phyloP scores from a whole-genome alignment of 2,888 invertebrate species.

The Leptopilina syphax region DNA sequence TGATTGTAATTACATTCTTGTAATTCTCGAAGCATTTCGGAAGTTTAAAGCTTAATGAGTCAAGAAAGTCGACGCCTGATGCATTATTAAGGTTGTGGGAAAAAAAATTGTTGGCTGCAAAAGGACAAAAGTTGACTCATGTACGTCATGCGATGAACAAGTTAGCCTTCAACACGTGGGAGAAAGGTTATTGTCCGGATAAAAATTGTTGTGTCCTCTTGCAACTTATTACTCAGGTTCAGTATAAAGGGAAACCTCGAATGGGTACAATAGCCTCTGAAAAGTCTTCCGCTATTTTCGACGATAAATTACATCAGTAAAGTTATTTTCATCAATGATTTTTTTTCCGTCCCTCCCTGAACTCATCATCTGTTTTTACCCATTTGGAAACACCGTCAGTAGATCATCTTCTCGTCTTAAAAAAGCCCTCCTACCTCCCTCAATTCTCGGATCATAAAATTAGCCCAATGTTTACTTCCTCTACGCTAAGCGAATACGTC shows the following conservation, averaged over 20 bases:
- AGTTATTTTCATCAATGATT: background rate
- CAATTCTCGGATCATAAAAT: slow-evolving; percentile 63
- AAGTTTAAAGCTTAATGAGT: background rate
- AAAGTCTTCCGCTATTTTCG: slow-evolving; percentile 13
- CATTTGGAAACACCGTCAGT: slow-evolving; percentile 51
- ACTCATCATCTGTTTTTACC: slow-evolving; percentile 55
- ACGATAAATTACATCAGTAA: background rate
- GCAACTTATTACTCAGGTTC: slow-evolving; percentile 18
- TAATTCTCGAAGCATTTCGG: background rate
- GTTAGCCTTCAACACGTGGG: slow-evolving; percentile 37
- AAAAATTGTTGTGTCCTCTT: slow-evolving; percentile 28
- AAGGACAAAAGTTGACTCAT: slow-evolving; percentile 30
- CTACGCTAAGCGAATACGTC: slow-evolving; percentile 49
- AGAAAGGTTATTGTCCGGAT: slow-evolving; percentile 33
- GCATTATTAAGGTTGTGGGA: background rate
- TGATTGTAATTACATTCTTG: background rate
- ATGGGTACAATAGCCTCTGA: background rate
- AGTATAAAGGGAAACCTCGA: slow-evolving; percentile 7
- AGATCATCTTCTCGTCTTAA: slow-evolving; percentile 44
- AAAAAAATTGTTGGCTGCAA: slow-evolving; percentile 21
- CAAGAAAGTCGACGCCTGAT: slow-evolving; percentile 14
- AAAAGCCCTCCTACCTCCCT: slow-evolving; percentile 40
- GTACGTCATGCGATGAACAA: slow-evolving; percentile 22
- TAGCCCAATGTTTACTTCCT: slow-evolving; percentile 68
- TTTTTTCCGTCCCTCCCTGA: slow-evolving; percentile 12